Conservation (phyloP, 2,888 invertebrate species). For the Cheilosia scutellata region DNA sequence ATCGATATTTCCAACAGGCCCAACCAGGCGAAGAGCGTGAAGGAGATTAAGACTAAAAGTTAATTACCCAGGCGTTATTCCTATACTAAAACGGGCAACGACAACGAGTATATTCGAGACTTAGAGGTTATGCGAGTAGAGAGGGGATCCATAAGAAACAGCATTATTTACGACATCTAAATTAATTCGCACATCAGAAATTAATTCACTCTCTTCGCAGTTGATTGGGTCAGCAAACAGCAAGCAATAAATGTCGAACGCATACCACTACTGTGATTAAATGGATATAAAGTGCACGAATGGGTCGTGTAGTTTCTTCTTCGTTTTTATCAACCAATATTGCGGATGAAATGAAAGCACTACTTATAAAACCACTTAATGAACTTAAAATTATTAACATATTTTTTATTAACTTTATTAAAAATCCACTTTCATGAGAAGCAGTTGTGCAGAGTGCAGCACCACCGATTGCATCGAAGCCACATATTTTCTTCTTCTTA, state of each 20-base stretch:
- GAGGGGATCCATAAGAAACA: slow-evolving; percentile 1
- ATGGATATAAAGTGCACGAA: slow-evolving; percentile 13
- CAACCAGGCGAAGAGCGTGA: slow-evolving; percentile 24
- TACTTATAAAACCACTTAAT: too few species aligned
- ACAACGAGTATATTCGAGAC: too few species aligned
- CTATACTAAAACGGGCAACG: slow-evolving; percentile 40
- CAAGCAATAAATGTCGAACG: slow-evolving; percentile 52
- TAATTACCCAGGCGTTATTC: slow-evolving; percentile 71
- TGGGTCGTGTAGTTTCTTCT: neutral
- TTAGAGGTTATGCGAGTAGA: neutral
- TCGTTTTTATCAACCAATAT: too few species aligned
- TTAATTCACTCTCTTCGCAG: slow-evolving; percentile 60
- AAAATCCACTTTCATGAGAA: too few species aligned
- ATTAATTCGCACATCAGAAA: slow-evolving; percentile 68
- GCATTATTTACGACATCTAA: slow-evolving; percentile 60
- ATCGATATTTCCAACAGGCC: slow-evolving; percentile 54
- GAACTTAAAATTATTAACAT: too few species aligned
- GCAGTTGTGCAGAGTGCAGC: too few species aligned
- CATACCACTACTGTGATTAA: neutral
- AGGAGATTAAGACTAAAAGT: slow-evolving; percentile 62
- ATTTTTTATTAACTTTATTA: too few species aligned
- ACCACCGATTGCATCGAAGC: too few species aligned
- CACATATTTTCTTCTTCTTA: too few species aligned
- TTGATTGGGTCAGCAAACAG: slow-evolving; percentile 66
- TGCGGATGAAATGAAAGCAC: too few species aligned